Evolutionary conservation across 2,113 vertebrate genomes (phyloP).

Genomic region (Clarias batrachus): DNA sequence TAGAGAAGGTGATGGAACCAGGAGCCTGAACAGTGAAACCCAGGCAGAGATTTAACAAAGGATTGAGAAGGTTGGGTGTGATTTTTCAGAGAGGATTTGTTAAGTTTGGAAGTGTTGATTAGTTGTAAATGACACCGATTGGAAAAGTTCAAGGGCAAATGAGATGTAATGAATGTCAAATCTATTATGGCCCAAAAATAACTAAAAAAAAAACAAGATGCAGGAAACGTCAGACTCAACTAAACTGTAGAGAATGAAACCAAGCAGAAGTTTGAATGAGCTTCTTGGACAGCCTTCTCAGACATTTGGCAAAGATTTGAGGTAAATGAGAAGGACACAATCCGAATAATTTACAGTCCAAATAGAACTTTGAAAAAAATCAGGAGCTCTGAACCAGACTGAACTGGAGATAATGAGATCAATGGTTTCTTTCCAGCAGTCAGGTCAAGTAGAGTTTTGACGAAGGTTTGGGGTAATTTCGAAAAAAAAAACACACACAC

Average conservation of each 20-base stretch:
- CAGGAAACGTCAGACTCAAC: background rate
- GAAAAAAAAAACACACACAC: background rate
- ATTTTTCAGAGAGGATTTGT: background rate
- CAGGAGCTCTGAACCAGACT: background rate
- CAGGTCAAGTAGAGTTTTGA: background rate
- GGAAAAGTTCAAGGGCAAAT: background rate
- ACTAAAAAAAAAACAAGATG: background rate
- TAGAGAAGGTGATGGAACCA: background rate
- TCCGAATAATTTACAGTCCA: background rate
- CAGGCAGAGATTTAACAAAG: background rate
- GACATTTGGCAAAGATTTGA: background rate
- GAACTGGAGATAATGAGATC: background rate
- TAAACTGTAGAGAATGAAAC: background rate
- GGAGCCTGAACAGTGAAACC: background rate
- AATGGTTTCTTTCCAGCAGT: background rate
- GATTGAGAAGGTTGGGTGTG: background rate
- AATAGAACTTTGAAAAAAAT: background rate
- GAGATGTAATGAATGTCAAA: slow-evolving; percentile 31
- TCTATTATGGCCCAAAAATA: background rate
- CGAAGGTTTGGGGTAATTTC: background rate
- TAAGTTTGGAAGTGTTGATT: background rate
- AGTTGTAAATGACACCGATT: background rate
- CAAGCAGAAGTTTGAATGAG: background rate
- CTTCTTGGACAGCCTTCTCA: background rate
- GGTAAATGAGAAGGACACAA: background rate